Base-by-base conservation (phyloP, 2,888 invertebrate species). In the Phortica okadai region DNA sequence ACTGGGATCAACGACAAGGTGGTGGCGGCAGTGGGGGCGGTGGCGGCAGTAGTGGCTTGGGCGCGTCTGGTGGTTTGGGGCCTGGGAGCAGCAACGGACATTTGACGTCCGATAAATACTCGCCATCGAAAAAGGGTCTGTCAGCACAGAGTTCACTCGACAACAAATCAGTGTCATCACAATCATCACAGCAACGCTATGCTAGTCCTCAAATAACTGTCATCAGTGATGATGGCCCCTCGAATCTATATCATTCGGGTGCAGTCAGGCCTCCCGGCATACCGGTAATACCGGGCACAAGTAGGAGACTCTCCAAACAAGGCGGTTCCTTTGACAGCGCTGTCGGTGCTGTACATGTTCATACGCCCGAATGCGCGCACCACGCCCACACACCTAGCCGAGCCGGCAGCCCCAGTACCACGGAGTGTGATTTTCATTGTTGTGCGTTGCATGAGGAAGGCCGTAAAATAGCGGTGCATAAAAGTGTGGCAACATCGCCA, bases 401-500 rank as follows among this genome's bases (percentile, higher is more conserved):
- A 66, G 93, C 94, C 81, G 95, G 95, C 75, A 93, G 94, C 87
- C 95, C 93, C 86, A 92, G 92, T 91, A 92, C 94, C 89, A 93
- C 94, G 89, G 97, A 97, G 92, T 98, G 98, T 93, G 98, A 98
- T 93, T 98, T 98, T 92, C 98, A 98, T 92, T 98, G 98, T 92
- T 97, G 97, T 93, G 96, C 97, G 82, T 93, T 98, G 87, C 98
- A 98, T 93, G 97, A 97, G 92, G 97, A 97, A 91, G 97, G 97
- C 8, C 94, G 97, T 79, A 95, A 96, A 90, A 97, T 97, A 90
- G 97, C 97, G 82, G 97, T 97, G 82, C 97, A 97, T 93, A 97
- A 97, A 92, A 96, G 96, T 91, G 97, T 97, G 83, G 97, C 97
- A 85, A 97, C 97, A 83, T 97, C 97, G 80, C 97, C 98, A 86